phyloP scores from a whole-genome alignment of 2,113 vertebrate species.

The Otocyon megalotis region DNA sequence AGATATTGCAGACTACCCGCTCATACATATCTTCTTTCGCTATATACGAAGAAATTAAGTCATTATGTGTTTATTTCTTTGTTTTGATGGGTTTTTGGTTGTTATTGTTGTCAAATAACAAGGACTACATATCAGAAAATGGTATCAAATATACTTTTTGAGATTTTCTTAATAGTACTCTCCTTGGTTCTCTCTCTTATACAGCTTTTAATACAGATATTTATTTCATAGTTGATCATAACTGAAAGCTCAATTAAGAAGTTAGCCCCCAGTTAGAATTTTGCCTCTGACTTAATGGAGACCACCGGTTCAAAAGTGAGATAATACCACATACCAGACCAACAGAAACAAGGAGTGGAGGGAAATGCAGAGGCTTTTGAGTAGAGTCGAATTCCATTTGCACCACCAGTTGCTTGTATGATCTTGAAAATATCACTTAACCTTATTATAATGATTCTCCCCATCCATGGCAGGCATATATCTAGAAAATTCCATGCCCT shows the following conservation, averaged over 20 bases:
- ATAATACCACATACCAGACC: neutral
- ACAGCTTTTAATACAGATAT: neutral
- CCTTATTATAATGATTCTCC: neutral
- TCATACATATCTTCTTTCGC: neutral
- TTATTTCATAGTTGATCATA: neutral
- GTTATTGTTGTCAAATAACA: constrained; percentile 5
- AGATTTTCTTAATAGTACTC: neutral
- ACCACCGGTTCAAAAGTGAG: neutral
- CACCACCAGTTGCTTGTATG: neutral
- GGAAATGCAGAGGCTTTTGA: neutral
- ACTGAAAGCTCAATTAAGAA: neutral
- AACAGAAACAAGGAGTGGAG: neutral
- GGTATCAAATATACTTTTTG: neutral
- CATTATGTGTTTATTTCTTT: neutral
- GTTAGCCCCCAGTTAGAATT: neutral
- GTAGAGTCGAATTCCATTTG: neutral
- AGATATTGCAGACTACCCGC: neutral
- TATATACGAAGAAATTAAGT: neutral
- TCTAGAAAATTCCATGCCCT: neutral
- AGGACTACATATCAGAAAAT: neutral
- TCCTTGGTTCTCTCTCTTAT: neutral
- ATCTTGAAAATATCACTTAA: neutral
- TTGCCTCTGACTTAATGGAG: neutral
- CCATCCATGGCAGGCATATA: neutral
- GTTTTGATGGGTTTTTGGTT: neutral